A percentile compares a stretch with the other conserved stretches of the same genome.
Conservation (phyloP, 2,888 invertebrate genomes). For the Melikaiella ostensackeni region DNA sequence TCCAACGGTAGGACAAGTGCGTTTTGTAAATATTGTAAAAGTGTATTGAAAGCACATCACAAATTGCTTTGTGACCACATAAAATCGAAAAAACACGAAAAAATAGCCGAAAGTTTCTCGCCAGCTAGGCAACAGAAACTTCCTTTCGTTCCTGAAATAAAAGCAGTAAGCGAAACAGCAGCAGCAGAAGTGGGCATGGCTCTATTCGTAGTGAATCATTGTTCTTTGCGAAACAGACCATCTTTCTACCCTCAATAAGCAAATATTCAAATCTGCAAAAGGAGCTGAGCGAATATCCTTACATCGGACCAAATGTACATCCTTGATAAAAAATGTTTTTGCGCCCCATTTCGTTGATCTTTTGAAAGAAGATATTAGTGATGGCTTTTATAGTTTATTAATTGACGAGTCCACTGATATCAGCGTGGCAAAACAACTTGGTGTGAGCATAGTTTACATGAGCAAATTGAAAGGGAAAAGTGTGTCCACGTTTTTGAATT, state of each 20-base stretch:
- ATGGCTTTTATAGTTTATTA: not conserved
- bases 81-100: not conserved
- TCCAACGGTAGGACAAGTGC: no score
- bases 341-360: not conserved
- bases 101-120: no score
- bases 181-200: no score
- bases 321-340: no score
- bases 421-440: not conserved
- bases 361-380: not conserved
- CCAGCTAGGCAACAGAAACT: no score
- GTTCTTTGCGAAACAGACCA: not conserved
- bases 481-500: not conserved
- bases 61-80: not conserved
- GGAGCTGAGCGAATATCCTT: no score
- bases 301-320: no score
- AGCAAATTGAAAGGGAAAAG: no score
- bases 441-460: not conserved
- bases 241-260: no score
- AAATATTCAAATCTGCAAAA: no score
- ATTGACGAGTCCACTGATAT: not conserved
- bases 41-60: not conserved
- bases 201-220: slow-evolving; percentile 1
- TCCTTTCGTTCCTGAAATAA: not conserved
- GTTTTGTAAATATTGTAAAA: not conserved
- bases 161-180: not conserved